Evolutionary conservation across 2,888 invertebrate species (phyloP).

Genomic region (Lydus trimaculatus): DNA sequence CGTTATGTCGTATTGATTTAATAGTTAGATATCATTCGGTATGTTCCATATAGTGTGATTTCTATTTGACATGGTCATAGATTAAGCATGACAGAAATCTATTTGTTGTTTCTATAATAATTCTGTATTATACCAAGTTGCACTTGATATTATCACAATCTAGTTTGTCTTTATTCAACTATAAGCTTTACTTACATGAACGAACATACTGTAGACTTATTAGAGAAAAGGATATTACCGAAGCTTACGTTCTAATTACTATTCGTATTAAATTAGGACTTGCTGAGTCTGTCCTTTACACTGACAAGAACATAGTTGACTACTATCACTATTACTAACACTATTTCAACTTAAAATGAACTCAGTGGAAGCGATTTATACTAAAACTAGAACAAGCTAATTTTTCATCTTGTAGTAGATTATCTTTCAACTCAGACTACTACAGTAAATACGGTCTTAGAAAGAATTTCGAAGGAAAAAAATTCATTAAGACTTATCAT

Average conservation of each 20-base stretch:
- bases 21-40: not conserved
- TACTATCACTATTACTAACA: not conserved
- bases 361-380: not conserved
- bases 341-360: not conserved
- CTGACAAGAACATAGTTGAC: not conserved
- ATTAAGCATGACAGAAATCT: not conserved
- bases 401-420: not conserved
- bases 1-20: slow-evolving; percentile 1
- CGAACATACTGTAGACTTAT: not conserved
- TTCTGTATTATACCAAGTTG: not conserved
- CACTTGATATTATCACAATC: not conserved
- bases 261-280: slow-evolving; percentile 5
- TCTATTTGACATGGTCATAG: not conserved
- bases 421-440: not conserved
- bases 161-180: not conserved
- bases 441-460: not conserved
- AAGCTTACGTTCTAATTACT: slow-evolving; percentile 7
- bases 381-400: not conserved
- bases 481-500: not conserved
- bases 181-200: not conserved
- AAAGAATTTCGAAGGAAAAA: not conserved
- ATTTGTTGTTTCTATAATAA: not conserved
- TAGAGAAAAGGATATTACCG: not conserved
- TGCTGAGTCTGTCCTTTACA: slow-evolving; percentile 5
- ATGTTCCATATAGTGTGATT: not conserved